Base-by-base conservation (phyloP, 2,797 vertebrate genomes). In the Crenuchus spilurus region DNA sequence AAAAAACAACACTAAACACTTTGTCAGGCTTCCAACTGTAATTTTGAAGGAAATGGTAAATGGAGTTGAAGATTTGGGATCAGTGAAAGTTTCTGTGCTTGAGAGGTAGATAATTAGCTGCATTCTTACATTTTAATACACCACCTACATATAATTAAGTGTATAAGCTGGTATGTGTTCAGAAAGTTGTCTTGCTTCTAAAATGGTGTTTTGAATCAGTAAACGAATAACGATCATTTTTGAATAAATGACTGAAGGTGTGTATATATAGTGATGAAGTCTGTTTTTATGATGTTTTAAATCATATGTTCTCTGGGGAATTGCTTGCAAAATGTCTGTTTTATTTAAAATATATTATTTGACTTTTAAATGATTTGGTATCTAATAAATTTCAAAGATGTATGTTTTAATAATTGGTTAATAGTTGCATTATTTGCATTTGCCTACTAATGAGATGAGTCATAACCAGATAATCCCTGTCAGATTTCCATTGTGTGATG, bases 141-240 rank as follows among this genome's bases (percentile, higher is more conserved):
- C 66, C 60, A 79, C 72, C 35, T 67, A 57, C 48, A 52, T 75
- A 65, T 52, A 69, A 81, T 81, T 70, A 72, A 57, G 76, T 69
- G 16, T 33, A 11, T 18, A 46, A 46, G 37, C 39, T 55, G 7
- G 41, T 13, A 61, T 60, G 48, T 22, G 31, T 54, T 49, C 44
- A 42, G 24, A 33, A 73, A 69, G 44, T 24, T 10, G 11, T 68
- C 7, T 31, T 37, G 31, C 37, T 70, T 39, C 18, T 9, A 58
- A 68, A 49, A 44, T 41, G 64, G 42, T 10, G 8, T 33, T 65
- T 64, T 51, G 44, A 54, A 51, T 11, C 10, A 63, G 28, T 52
- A 20, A 35, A 20, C 48, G 64, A 63, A 24, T 61, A 63, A 30
- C n/a, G n/a, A n/a, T n/a, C n/a, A n/a, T 70, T 44, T 74, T 74